These are phyloP conservation scores for Neuroscelio doddi DNA, from an alignment of 2,888 invertebrate genomes.

Conservation along the genomic window DNA sequence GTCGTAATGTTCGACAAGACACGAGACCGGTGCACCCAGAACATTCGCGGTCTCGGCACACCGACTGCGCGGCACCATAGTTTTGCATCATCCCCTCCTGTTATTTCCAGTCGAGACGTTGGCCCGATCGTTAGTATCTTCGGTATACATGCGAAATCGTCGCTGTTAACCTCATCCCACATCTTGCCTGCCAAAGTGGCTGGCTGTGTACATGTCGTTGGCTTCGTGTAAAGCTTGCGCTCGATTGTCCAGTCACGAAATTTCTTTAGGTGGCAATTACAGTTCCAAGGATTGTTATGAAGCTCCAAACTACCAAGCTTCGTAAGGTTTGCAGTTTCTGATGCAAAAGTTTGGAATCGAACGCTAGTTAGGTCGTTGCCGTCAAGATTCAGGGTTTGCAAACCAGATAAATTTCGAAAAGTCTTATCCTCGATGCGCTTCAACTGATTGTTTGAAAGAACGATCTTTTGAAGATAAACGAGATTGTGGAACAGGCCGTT, in stretches of 20 bases:
- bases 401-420: conserved; percentile 80
- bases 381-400: conserved; percentile 81
- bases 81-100: conserved; percentile 77
- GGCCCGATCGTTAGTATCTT: conserved; percentile 74
- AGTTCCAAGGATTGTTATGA: conserved; percentile 89
- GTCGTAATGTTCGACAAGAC: conserved; percentile 55
- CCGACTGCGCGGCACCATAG: conserved; percentile 84
- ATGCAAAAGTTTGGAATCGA: conserved; percentile 78
- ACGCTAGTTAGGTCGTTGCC: conserved; percentile 83
- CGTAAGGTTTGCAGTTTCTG: conserved; percentile 76
- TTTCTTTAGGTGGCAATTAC: conserved; percentile 87
- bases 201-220: conserved; percentile 84
- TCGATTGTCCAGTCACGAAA: conserved; percentile 85
- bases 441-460: conserved; percentile 84
- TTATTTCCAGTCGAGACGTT: conserved; percentile 76
- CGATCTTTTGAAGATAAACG: conserved; percentile 82
- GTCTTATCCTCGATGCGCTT: conserved; percentile 80
- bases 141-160: conserved; percentile 88
- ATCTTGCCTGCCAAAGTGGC: conserved; percentile 78
- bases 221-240: conserved; percentile 82
- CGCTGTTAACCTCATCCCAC: conserved; percentile 82
- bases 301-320: conserved; percentile 83
- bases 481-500: conserved; percentile 85
- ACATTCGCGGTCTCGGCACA: conserved; percentile 83
- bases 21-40: conserved; percentile 65